A percentile compares a stretch with the other conserved stretches of the same genome.
These are phyloP conservation scores for Tryphoninae sp. DNA, from an alignment of 2,888 invertebrate species.

Conservation along the genomic window DNA sequence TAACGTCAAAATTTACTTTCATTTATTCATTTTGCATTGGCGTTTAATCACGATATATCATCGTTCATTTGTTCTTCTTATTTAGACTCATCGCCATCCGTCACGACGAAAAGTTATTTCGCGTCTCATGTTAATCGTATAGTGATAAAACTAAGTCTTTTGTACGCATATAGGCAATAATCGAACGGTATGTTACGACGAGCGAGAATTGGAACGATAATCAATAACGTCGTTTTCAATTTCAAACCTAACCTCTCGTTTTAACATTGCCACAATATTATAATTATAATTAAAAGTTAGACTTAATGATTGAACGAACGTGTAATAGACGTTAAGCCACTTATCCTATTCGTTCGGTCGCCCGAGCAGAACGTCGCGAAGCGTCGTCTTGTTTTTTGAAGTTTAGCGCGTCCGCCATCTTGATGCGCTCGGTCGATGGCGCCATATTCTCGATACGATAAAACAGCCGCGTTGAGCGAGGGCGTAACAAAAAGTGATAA, in stretches of 20 bases:
- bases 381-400: conserved; percentile 6
- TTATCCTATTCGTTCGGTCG: conserved; percentile 32
- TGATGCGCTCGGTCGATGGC: conserved; percentile 1
- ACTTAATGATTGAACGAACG: conserved; percentile 16
- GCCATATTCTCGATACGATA: conserved; percentile 42
- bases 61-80: neutral
- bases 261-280: conserved; percentile 38
- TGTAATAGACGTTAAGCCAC: conserved; percentile 10
- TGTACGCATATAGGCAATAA: conserved; percentile 50
- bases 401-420: conserved; percentile 27
- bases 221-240: neutral
- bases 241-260: neutral
- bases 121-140: neutral
- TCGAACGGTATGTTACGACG: conserved; percentile 38
- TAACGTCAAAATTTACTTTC: neutral
- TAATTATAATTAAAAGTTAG: conserved; percentile 20
- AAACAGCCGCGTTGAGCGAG: neutral
- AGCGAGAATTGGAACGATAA: neutral
- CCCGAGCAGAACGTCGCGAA: neutral
- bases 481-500: conserved; percentile 26
- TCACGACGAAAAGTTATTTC: neutral
- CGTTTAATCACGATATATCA: neutral
- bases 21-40: neutral
- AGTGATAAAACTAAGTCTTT: conserved; percentile 37
- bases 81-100: neutral